Evolutionary conservation across 2,888 invertebrate genomes (phyloP), one percentile per base, ranked within the genome.

Genomic region (Caenorhabditis sp.): DNA sequence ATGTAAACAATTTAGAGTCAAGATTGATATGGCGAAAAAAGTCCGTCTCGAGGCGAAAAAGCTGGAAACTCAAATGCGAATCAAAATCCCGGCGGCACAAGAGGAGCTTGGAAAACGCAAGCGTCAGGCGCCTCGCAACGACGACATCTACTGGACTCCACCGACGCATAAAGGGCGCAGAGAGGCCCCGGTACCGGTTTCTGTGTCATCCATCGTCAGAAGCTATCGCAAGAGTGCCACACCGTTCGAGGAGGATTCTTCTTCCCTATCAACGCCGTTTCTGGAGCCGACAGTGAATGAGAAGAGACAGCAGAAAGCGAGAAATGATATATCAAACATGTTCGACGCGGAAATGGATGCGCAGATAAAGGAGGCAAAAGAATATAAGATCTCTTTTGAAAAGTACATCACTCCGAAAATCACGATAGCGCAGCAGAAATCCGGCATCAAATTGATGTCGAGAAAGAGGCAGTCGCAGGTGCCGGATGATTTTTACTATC

Each of bases 311-410:
- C 68, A 68, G 20, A 56, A 39, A 4, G 68, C 68, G 6, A 30
- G 68, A 2, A 35, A 52, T 7, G 58, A 58, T 2, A 68, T 68
- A 30, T 58, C 68, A 2, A n/a, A 68, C 20, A 2, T 52, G 13
- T 35, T 68, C 43, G 68, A 68, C 37, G 59, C 58, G 9, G 68
- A 68, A 59, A 68, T 68, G 58, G 68, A 68, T 35, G 58, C 56
- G 6, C 26, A 58, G 13, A 68, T 68, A 2, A 68, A 45, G 27
- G 68, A 68, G 8, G 68, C 68, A 2, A 59, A 52, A 20, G 43
- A 35, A n/a, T 68, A 17, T 24, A 17, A 32, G 1, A 17, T 58
- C 5, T n/a, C 48, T 2, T 68, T 68, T 17, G 52, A 68, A n/a
- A 20, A 52, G 9, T 59, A 52, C 20, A 59, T 68, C 7, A 41